Evolutionary conservation across 2,113 vertebrate genomes (phyloP).

Genomic region (Hyperopisus bebe): DNA sequence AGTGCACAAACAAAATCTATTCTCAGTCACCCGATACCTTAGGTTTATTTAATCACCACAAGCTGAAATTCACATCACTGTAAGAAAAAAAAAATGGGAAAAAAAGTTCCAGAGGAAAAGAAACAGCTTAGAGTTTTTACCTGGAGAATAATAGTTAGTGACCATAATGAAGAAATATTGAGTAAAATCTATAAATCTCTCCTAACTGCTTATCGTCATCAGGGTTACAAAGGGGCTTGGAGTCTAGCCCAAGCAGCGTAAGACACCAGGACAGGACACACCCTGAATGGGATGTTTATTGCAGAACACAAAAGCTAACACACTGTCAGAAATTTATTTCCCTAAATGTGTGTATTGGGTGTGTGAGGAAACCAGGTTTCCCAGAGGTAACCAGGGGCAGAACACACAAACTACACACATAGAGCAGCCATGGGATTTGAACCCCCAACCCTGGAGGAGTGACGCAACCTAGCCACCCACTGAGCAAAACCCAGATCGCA

Average conservation of each 20-base stretch:
- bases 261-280: neutral
- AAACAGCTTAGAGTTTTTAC: neutral
- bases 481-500: neutral
- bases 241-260: neutral
- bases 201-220: neutral
- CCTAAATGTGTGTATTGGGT: neutral
- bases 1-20: neutral
- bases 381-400: neutral
- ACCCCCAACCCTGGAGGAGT: neutral
- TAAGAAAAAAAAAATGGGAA: neutral
- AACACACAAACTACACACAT: neutral
- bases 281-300: neutral
- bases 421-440: neutral
- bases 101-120: neutral
- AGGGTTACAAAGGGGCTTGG: neutral
- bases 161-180: neutral
- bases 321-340: neutral
- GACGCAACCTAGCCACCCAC: neutral
- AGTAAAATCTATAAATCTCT: neutral
- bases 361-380: neutral
- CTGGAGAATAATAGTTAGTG: neutral
- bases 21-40: neutral
- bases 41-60: conserved; percentile 4
- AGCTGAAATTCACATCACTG: neutral
- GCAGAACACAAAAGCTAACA: neutral